Evolutionary conservation across 2,797 vertebrate genomes (phyloP), one percentile per base, ranked within the genome.

Genomic region (Falco cherrug): DNA sequence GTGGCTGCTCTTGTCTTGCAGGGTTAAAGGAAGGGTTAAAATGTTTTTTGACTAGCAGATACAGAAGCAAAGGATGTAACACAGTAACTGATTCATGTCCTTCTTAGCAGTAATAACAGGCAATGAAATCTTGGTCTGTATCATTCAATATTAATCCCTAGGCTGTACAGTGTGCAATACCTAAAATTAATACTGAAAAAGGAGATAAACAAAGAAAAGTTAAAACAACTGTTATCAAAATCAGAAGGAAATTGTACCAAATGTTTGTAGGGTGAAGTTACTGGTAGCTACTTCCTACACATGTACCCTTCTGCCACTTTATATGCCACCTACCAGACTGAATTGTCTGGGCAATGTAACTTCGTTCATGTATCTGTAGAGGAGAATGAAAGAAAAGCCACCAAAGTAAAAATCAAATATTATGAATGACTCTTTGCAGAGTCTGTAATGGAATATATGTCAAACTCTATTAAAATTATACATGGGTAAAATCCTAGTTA

Each of bases 401-500:
- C 21, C 2, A 8, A 67, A 69, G 39, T 39, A 26, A 61, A 26
- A 6, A 1, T 21, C 26, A 45, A 70, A 37, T 70, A 26, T 59
- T 68, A 10, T 33, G 12, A 89, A 63, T 90, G 18, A 33, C 31
- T 89, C 50, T 79, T 88, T 95, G 56, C 75, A 48, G 64, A 71
- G 47, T 60, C 89, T 87, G 57, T 67, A 84, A 84, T 84, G 63
- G 54, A 93, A 78, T 79, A 54, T 29, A 56, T 95, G 84, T 93
- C 84, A 75, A 81, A 94, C 50, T 48, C 92, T 63, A 41, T 85
- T 93, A 76, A 77, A 81, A 77, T 78, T 89, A 83, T 87, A 81
- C 79, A 84, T 86, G 67, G 80, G 31, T 63, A 48, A 89, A 80
- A 91, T 95, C 64, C 83, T 92, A 96, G 95, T 96, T 96, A 93